Conservation (phyloP, 2,888 invertebrate species). For the Imbricaverruca yamaguchii region DNA sequence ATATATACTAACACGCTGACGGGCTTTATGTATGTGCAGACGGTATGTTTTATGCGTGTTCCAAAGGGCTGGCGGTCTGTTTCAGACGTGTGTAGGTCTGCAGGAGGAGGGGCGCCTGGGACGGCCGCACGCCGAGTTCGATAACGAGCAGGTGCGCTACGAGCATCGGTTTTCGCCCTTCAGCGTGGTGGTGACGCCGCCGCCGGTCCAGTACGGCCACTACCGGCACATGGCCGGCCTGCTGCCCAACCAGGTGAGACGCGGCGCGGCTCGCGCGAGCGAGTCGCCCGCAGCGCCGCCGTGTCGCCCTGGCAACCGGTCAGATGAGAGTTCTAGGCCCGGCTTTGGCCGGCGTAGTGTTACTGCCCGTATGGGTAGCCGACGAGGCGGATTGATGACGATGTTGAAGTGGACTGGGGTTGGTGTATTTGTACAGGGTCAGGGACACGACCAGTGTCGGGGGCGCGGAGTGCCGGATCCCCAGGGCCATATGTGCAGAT, state of each 20-base stretch:
- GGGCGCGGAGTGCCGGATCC: no score
- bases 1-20: no score
- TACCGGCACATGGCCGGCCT: slow-evolving; percentile 69
- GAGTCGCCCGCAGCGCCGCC: no score
- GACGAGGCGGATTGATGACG: not conserved
- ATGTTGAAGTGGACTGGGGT: not conserved
- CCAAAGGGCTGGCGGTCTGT: no score
- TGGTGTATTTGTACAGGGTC: no score
- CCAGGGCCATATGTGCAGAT: no score
- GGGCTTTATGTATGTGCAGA: no score
- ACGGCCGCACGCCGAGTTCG: slow-evolving; percentile 79
- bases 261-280: not conserved
- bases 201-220: slow-evolving; percentile 82
- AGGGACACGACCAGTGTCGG: no score
- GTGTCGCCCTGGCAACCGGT: not conserved
- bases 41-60: no score
- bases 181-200: slow-evolving; percentile 74
- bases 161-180: slow-evolving; percentile 90
- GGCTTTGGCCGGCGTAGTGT: no score
- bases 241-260: slow-evolving; percentile 3
- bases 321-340: not conserved
- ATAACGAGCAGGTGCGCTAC: slow-evolving; percentile 87
- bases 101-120: slow-evolving; percentile 75
- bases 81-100: slow-evolving; percentile 79
- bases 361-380: no score